These are phyloP conservation scores for Malurus elegans DNA, from an alignment of 2,113 vertebrate genomes.

Conservation along the genomic window DNA sequence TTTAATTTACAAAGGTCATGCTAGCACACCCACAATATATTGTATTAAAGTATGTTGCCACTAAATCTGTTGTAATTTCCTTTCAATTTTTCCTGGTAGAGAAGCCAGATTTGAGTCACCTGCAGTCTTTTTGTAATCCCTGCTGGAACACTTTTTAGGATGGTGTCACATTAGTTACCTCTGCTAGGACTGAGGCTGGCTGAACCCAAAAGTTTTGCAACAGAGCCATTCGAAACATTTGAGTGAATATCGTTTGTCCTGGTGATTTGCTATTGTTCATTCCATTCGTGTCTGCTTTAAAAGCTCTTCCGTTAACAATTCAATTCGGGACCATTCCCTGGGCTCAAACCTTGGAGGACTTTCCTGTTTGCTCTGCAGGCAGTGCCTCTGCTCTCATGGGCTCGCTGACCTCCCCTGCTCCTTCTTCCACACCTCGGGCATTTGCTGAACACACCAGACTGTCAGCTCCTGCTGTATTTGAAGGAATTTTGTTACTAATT, in stretches of 20 bases:
- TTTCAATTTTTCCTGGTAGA: not conserved
- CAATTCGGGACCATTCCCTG: not conserved
- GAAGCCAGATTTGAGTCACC: not conserved
- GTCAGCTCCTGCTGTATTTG: not conserved
- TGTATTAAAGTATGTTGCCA: not conserved
- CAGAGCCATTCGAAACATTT: not conserved
- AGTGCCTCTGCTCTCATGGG: not conserved
- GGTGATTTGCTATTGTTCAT: not conserved
- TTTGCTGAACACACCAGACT: not conserved
- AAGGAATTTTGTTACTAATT: not conserved
- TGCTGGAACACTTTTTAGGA: not conserved
- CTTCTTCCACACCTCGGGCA: not conserved
- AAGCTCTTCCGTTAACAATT: not conserved
- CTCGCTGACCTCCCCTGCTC: not conserved
- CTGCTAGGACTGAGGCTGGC: not conserved
- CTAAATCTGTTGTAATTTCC: not conserved
- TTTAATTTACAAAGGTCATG: not conserved
- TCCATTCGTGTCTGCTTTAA: not conserved
- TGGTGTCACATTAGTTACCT: not conserved
- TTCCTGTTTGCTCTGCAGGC: not conserved
- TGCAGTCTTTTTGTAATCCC: not conserved
- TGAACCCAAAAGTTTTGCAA: not conserved
- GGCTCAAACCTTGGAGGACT: not conserved
- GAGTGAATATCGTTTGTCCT: not conserved
- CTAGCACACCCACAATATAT: not conserved